Base-by-base conservation (phyloP, 2,888 invertebrate genomes). In the Copidosoma aretas region DNA sequence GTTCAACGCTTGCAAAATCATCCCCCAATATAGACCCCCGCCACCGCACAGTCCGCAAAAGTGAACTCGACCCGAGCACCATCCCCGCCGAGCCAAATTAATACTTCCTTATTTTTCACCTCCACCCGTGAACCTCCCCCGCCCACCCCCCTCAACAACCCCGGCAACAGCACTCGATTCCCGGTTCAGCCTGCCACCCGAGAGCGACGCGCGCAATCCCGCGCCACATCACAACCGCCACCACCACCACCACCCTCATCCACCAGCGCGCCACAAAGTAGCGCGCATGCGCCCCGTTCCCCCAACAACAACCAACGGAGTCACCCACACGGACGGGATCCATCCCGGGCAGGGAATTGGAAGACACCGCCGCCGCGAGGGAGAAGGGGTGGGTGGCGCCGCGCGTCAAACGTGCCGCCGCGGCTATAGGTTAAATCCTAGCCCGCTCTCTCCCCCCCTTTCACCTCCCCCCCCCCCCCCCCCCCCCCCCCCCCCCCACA, bases 401-500 rank as follows among this genome's bases (percentile, higher is more conserved):
- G 60, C 60, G 19, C 79, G 74, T 83, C 83, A 83, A 83, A 83
- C 82, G 81, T 83, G 80, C 66, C 49, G 80, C 66, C 49, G 78
- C 79, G 78, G 80, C 82, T 83, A 83, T 83, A 83, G 83, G 83
- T 83, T 83, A 83, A 83, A 83, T 82, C 82, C 46, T 43, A 14
- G 21, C 12, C 17, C n/a, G 17, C 21, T 43, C 19, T 58, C 14
- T 43, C n/a, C 41, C 21, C 32, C 32, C 32, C 8, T 32, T 32
- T 32, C 32, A 8, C 32, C 32, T n/a, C 5, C 43, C 46, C 32
- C 49, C 51, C 21, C 41, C 15, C 58, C 41, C 58, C 10, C 21
- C 41, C 21, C 15, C 21, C 21, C 41, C n/a, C n/a, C 25, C 57
- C 1, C 57, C n/a, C n/a, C n/a, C n/a, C n/a, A n/a, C n/a, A 24